phyloP scores from a whole-genome alignment of 2,888 invertebrate genomes.

The Erpobdella octoculata region DNA sequence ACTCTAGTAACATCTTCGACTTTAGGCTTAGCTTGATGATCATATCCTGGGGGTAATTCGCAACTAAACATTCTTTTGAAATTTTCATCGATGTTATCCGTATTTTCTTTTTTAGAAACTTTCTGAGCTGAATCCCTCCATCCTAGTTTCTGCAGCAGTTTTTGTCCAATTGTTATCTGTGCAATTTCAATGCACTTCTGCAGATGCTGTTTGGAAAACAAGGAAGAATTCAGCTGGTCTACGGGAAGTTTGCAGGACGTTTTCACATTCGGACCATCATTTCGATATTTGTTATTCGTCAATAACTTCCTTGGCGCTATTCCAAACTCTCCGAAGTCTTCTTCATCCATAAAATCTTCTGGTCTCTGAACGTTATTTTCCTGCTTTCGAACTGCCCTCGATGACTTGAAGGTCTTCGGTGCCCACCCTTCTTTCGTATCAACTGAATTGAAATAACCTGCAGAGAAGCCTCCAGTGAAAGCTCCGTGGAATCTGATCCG shows the following conservation, averaged over 20 bases:
- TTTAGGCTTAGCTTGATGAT: background rate
- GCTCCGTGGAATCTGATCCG: slow-evolving; percentile 84
- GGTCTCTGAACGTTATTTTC: slow-evolving; percentile 61
- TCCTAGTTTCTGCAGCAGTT: slow-evolving; percentile 78
- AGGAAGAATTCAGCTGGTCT: background rate
- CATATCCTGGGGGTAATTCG: slow-evolving; percentile 40
- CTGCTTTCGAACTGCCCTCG: slow-evolving; percentile 64
- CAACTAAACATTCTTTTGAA: slow-evolving; percentile 45
- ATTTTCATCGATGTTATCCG: slow-evolving; percentile 23
- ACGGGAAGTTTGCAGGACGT: background rate
- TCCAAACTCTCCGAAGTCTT: slow-evolving; percentile 86
- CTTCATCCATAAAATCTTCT: slow-evolving; percentile 96
- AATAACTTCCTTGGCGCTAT: slow-evolving; percentile 81
- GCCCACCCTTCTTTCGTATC: slow-evolving; percentile 88
- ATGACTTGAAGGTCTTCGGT: slow-evolving; percentile 82
- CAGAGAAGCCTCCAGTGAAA: slow-evolving; percentile 95
- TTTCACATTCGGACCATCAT: background rate
- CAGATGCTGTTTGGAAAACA: background rate
- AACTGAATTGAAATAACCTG: slow-evolving; percentile 92
- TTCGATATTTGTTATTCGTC: slow-evolving; percentile 66
- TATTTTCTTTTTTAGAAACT: no score
- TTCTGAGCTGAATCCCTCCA: slow-evolving; percentile 78
- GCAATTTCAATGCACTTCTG: background rate
- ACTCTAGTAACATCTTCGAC: background rate
- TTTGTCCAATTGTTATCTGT: slow-evolving; percentile 62